Conservation (phyloP, 1,140 invertebrate species). For the Delia radicum region DNA sequence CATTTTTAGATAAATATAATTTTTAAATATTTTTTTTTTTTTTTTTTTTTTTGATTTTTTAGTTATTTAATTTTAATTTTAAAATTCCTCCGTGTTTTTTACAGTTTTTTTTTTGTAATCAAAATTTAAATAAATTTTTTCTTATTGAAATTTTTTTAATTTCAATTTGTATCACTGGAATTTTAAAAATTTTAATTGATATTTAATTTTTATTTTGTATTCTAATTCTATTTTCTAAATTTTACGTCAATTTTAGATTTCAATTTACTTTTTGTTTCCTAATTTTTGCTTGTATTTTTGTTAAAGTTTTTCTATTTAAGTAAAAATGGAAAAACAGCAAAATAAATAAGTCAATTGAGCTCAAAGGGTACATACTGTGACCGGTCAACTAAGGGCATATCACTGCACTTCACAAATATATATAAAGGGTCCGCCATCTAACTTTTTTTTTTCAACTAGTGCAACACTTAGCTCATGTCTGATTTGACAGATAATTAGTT, state of each 20-base stretch:
- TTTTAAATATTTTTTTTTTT: slow-evolving; percentile 13
- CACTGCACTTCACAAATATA: too few relatives aligned
- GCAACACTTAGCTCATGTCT: too few relatives aligned
- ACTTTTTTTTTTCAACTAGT: too few relatives aligned
- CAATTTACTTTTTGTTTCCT: too few relatives aligned
- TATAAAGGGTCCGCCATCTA: too few relatives aligned
- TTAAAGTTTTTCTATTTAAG: too few relatives aligned
- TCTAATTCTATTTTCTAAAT: background rate
- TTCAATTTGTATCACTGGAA: background rate
- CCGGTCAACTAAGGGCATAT: too few relatives aligned
- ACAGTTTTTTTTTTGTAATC: background rate
- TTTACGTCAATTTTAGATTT: background rate
- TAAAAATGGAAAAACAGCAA: too few relatives aligned
- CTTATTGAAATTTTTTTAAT: background rate
- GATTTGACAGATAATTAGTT: too few relatives aligned
- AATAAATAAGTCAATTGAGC: too few relatives aligned
- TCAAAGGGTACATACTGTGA: too few relatives aligned
- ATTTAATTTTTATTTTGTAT: background rate
- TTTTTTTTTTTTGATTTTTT: background rate
- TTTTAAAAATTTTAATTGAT: background rate
- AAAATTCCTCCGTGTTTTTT: background rate
- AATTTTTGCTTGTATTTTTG: background rate
- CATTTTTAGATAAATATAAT: background rate
- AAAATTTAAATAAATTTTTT: background rate
- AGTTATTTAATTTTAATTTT: background rate